These are phyloP conservation scores for Spondyliosoma cantharus DNA, from an alignment of 2,797 vertebrate genomes.

Conservation along the genomic window DNA sequence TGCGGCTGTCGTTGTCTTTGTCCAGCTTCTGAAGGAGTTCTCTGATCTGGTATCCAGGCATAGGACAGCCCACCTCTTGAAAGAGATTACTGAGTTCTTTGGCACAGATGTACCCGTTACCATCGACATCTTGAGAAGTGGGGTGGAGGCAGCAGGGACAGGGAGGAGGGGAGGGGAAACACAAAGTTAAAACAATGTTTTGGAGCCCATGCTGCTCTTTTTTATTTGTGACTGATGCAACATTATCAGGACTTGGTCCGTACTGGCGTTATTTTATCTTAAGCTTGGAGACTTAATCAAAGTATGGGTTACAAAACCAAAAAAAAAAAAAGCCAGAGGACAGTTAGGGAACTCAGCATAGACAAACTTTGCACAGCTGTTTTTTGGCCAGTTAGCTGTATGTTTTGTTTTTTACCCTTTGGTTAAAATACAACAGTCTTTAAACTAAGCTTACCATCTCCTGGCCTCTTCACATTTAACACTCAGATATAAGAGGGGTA, in stretches of 20 bases:
- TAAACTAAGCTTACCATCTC: background rate
- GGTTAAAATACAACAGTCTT: background rate
- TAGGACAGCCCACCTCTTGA: slow-evolving; percentile 88
- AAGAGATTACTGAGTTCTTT: slow-evolving; percentile 91
- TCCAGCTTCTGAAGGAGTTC: slow-evolving; percentile 95
- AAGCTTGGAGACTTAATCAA: no score
- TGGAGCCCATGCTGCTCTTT: background rate
- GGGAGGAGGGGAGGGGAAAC: background rate
- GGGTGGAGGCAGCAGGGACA: background rate
- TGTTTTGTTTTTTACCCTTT: background rate
- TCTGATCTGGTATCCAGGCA: slow-evolving; percentile 93
- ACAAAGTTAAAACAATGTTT: background rate
- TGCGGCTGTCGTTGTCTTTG: slow-evolving; percentile 91
- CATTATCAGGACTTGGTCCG: background rate
- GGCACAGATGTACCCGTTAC: slow-evolving; percentile 91
- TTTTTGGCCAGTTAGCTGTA: background rate
- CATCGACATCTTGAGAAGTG: slow-evolving; percentile 86
- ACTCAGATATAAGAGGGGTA: background rate
- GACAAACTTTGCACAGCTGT: background rate
- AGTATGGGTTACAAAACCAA: no score
- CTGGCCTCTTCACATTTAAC: background rate
- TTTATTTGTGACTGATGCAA: background rate
- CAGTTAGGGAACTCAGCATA: no score
- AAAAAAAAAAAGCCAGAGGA: no score
- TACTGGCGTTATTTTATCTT: no score